Evolutionary conservation across 2,797 vertebrate genomes (phyloP), one percentile per base, ranked within the genome.

Genomic region (Gorsachius magnificus): DNA sequence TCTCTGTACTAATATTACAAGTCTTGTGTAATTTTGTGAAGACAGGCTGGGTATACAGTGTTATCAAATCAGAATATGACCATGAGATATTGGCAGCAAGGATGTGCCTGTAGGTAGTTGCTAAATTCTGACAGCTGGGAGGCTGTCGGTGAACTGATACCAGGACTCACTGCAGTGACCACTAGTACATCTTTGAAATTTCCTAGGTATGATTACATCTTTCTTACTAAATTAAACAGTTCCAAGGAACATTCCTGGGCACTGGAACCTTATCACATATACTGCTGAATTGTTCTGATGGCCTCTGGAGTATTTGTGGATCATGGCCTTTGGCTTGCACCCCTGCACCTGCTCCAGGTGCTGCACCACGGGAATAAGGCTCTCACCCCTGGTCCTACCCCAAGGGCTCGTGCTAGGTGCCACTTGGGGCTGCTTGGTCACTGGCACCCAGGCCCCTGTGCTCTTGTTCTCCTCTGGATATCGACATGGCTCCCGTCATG

Each of bases 91-190:
- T 15, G 26, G 13, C 35, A 63, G 20, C 2, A 6, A 75, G n/a
- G 78, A 54, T 0, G 0, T 35, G 9, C 21, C n/a, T 1, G 0
- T 28, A 6, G 33, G 6, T 11, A 45, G 16, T 45, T 78, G 12
- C 43, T 78, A 13, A 72, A 61, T 87, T 70, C 69, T 71, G 48
- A 15, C 38, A 66, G 31, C 9, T 28, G 18, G 28, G 17, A 74
- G 21, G 33, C 21, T 9, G 0, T 64, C 64, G 16, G 36, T 93
- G 68, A 68, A 46, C 50, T 70, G 46, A 26, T 41, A 31, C 5
- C 25, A 53, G 33, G 26, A 9, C 38, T 89, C 17, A 21, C 87
- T 28, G 21, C 15, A 35, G 65, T 74, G 74, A 69, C 25, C 7
- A 6, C 6, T 38, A 0, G 15, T 83, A 64, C 16, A 18, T 54